Percentiles rank a stretch among this genome's conserved stretches.
Conservation (phyloP, 2,888 invertebrate species). For the Cotesia congregata region DNA sequence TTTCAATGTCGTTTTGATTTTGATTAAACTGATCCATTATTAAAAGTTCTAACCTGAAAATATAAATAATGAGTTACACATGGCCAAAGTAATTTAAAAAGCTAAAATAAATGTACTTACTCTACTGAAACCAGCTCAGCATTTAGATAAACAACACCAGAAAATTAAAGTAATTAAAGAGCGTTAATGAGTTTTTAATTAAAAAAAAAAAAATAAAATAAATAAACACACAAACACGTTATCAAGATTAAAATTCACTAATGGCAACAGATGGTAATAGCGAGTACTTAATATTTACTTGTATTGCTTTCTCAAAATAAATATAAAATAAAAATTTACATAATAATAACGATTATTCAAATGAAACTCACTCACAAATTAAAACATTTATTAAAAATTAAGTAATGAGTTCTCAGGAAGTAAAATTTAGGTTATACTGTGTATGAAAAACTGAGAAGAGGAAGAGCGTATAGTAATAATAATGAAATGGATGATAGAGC, state of each 20-base stretch:
- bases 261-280: slow-evolving; percentile 14
- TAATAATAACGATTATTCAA: not conserved
- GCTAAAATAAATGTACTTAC: not conserved
- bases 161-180: not conserved
- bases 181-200: not conserved
- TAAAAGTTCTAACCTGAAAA: not conserved
- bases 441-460: not conserved
- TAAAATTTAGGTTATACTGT: no score
- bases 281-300: not conserved
- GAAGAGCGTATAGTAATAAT: not conserved
- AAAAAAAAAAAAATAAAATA: not conserved
- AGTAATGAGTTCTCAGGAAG: no score
- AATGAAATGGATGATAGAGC: slow-evolving; percentile 40
- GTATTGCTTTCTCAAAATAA: not conserved
- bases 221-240: not conserved
- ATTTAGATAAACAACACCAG: no score
- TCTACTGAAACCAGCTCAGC: not conserved
- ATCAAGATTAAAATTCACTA: slow-evolving; percentile 5
- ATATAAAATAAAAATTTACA: not conserved
- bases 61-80: not conserved
- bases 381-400: no score
- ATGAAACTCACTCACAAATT: no score
- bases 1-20: not conserved
- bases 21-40: not conserved
- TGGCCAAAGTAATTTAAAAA: not conserved